Conservation (phyloP, 1,140 invertebrate genomes). For the Cepaea nemoralis region DNA sequence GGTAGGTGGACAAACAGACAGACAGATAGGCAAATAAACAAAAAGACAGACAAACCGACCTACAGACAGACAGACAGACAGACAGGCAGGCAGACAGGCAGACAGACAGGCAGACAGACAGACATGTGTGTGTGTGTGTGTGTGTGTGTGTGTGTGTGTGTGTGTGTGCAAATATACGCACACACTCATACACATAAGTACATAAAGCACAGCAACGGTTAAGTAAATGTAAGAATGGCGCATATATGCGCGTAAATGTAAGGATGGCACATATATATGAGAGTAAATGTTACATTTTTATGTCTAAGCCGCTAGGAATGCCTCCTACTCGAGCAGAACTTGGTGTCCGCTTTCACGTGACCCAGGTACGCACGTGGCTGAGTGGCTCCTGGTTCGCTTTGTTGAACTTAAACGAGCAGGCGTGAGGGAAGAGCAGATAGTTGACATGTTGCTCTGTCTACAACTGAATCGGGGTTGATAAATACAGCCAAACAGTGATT, state of each 20-base stretch:
- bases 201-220: no score
- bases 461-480: neutral
- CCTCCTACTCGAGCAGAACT: neutral
- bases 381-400: neutral
- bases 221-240: no score
- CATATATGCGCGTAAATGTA: no score
- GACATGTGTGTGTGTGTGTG: neutral
- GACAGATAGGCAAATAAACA: no score
- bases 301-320: neutral
- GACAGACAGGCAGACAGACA: no score
- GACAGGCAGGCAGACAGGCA: no score
- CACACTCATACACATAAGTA: constrained; percentile 7
- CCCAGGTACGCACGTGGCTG: neutral
- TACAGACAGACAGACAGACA: no score
- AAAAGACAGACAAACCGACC: no score
- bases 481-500: no score
- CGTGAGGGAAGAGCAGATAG: neutral
- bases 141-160: constrained; percentile 1
- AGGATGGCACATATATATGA: no score
- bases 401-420: neutral
- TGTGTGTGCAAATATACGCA: neutral
- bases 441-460: neutral
- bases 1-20: no score
- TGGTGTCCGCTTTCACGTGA: neutral
- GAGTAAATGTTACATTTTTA: neutral